phyloP scores from a whole-genome alignment of 2,797 vertebrate genomes.

The Craterocephalus amniculus region DNA sequence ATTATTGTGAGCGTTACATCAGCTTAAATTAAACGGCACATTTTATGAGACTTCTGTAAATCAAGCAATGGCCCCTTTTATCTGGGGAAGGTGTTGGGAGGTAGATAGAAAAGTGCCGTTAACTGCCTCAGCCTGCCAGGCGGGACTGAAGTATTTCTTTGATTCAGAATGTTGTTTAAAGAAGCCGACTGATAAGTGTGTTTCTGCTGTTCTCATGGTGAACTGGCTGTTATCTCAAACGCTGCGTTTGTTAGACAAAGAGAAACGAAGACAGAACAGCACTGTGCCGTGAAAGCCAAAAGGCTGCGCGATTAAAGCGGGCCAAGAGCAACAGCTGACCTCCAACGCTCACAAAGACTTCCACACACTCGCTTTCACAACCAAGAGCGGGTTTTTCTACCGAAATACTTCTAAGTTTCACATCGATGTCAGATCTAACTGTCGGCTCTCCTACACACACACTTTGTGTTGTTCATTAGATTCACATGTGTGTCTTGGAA shows the following conservation, averaged over 20 bases:
- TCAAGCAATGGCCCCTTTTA: conserved; percentile 58
- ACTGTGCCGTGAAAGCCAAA: conserved; percentile 56
- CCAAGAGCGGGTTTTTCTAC: conserved; percentile 25
- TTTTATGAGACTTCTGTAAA: conserved; percentile 73
- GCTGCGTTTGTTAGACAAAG: conserved; percentile 20
- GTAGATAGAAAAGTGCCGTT: conserved; percentile 45
- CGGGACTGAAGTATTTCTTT: conserved; percentile 19
- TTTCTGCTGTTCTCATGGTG: conserved; percentile 52
- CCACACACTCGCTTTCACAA: conserved; percentile 24
- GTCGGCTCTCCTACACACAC: conserved; percentile 22
- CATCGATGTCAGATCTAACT: conserved; percentile 46
- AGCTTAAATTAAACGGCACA: conserved; percentile 70
- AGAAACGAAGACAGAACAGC: conserved; percentile 56
- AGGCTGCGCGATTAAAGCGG: conserved; percentile 40
- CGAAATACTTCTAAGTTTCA: conserved; percentile 31
- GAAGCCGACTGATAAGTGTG: conserved; percentile 17
- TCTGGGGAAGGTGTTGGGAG: conserved; percentile 35
- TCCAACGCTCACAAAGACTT: conserved; percentile 49
- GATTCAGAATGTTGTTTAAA: conserved; percentile 49
- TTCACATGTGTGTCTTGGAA: conserved; percentile 26
- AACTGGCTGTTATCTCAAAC: conserved; percentile 52
- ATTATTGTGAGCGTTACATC: conserved; percentile 68
- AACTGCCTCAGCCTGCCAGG: conserved; percentile 29
- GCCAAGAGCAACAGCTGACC: conserved; percentile 74
- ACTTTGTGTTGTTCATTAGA: conserved; percentile 17